phyloP scores from a whole-genome alignment of 2,797 vertebrate species.

The Saxicola maurus region DNA sequence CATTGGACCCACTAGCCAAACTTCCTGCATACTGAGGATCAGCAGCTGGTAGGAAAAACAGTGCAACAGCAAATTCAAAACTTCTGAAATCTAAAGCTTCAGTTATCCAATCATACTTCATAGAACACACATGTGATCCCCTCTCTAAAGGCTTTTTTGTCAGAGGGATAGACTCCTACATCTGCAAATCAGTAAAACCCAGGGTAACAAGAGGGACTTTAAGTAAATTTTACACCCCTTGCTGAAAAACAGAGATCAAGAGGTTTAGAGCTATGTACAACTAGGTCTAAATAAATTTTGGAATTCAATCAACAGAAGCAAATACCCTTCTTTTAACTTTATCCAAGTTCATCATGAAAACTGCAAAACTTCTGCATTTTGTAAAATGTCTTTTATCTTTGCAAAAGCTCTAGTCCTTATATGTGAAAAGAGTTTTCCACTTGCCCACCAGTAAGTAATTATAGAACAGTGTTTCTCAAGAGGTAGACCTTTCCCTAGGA shows the following conservation, averaged over 20 bases:
- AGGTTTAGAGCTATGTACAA: not conserved
- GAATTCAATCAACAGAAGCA: not conserved
- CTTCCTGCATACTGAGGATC: not conserved
- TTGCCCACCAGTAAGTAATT: not conserved
- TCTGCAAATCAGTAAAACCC: not conserved
- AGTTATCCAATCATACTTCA: not conserved
- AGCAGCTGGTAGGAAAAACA: not conserved
- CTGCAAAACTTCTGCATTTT: not conserved
- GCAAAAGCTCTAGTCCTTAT: not conserved
- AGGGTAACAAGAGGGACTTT: not conserved
- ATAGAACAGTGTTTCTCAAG: not conserved
- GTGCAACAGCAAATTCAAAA: not conserved
- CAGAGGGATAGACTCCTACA: not conserved
- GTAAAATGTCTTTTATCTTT: not conserved
- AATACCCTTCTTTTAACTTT: not conserved
- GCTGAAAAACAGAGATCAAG: not conserved
- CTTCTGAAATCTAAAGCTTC: not conserved
- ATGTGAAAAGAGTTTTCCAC: not conserved
- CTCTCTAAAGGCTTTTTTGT: not conserved
- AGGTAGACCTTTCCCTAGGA: not conserved
- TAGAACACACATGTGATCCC: not conserved
- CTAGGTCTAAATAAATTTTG: not conserved
- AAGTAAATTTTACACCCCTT: not conserved
- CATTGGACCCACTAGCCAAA: not conserved
- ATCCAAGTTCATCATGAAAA: not conserved